Base-by-base conservation (phyloP, 2,888 invertebrate species). In the Venustoraphidia nigricollis region DNA sequence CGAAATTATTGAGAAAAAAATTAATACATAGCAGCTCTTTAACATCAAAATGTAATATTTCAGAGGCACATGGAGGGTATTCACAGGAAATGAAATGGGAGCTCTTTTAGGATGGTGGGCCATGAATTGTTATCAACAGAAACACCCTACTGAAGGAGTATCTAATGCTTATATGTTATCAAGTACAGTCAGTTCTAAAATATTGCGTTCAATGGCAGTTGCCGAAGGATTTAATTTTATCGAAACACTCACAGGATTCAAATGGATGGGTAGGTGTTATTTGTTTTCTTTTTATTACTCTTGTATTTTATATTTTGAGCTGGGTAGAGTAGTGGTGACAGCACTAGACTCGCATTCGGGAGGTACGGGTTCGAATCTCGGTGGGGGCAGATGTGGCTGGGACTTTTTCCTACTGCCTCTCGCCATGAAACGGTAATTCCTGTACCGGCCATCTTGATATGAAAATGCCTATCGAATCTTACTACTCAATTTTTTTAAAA, bases 241-340 rank as follows among this genome's bases (percentile, higher is more conserved):
- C 53, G 95, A 97, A 69, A 97, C 98, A 0, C 72, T 98, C 46
- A 99, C 98, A 1, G 98, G 98, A 0, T 99, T 99, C 64, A 99
- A 99, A 62, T 99, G 96, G 96, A 95, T 99, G 90, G 97, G 92
- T 69, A 53, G 63, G n/a, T n/a, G n/a, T n/a, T 27, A 27, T 27
- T 27, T 27, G 5, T 27, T 27, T 27, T 27, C 27, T 27, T 27
- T 27, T 27, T 27, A 6, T 27, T 27, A 27, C 27, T 27, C 27
- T 27, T 27, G 27, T 27, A 27, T 27, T 4, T n/a, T n/a, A n/a
- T n/a, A n/a, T n/a, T n/a, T n/a, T n/a, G n/a, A n/a, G n/a, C n/a
- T n/a, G n/a, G n/a, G n/a, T n/a, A n/a, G n/a, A n/a, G n/a, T n/a
- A n/a, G n/a, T n/a, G n/a, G n/a, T n/a, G n/a, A n/a, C n/a, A n/a